Conservation (phyloP, 2,113 vertebrate species). For the Motacilla tschutschensis region DNA sequence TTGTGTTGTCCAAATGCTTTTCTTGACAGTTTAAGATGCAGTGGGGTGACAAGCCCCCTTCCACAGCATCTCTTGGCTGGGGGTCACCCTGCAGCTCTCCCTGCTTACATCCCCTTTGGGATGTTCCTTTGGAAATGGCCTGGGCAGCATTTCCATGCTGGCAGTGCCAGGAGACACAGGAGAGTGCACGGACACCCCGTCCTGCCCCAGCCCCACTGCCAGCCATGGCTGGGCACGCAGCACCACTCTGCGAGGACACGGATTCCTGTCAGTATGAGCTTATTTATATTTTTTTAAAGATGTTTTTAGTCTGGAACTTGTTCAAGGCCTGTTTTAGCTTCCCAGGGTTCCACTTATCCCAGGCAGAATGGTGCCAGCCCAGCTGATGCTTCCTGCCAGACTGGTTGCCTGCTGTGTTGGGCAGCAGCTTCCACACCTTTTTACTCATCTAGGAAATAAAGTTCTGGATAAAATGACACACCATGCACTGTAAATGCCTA, state of each 20-base stretch:
- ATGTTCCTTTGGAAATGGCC: neutral
- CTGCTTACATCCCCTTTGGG: neutral
- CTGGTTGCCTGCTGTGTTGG: neutral
- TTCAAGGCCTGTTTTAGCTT: neutral
- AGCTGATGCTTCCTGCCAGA: neutral
- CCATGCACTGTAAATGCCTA: neutral
- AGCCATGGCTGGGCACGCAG: accelerated
- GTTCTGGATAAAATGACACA: neutral
- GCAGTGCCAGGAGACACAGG: neutral
- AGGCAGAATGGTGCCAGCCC: neutral
- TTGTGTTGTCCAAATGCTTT: neutral
- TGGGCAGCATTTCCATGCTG: neutral
- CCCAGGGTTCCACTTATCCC: neutral
- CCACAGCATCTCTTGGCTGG: neutral
- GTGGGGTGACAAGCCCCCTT: accelerated
- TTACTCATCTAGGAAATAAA: neutral
- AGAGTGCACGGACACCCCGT: accelerated
- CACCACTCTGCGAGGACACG: accelerated
- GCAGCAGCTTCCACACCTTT: neutral
- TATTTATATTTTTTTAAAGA: neutral
- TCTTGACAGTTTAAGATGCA: neutral
- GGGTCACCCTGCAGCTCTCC: neutral
- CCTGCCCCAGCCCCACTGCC: neutral
- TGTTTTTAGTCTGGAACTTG: neutral
- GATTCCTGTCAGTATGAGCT: neutral